Conservation (phyloP, 2,888 invertebrate species). For the Drosophila testacea region DNA sequence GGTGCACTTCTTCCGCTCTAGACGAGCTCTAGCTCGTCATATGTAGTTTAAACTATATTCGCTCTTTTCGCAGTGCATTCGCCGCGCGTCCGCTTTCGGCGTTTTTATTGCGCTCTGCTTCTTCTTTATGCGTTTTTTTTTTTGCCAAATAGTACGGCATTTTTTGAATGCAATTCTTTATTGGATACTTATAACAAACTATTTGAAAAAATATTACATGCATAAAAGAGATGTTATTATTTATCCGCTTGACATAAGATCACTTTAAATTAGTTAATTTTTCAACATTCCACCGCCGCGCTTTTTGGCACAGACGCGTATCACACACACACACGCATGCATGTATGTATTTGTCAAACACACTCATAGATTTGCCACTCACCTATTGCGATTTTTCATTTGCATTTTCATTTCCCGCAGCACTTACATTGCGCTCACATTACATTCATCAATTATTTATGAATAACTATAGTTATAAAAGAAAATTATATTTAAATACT, state of each 20-base stretch:
- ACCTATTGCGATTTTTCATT: slow-evolving; percentile 55
- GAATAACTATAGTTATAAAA: slow-evolving; percentile 11
- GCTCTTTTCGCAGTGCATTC: slow-evolving; percentile 27
- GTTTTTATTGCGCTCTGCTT: slow-evolving; percentile 42
- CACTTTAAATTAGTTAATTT: slow-evolving; percentile 40
- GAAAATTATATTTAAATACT: slow-evolving; percentile 12
- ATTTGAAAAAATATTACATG: not conserved
- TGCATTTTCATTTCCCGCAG: slow-evolving; percentile 21
- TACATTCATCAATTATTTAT: slow-evolving; percentile 11
- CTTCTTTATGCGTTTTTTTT: slow-evolving; percentile 37
- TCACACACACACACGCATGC: slow-evolving; percentile 18
- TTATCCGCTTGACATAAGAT: not conserved
- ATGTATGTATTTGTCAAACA: not conserved
- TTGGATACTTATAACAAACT: not conserved
- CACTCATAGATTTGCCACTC: slow-evolving; percentile 37
- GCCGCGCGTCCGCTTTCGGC: slow-evolving; percentile 37
- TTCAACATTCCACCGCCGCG: slow-evolving; percentile 51
- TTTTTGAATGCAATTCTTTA: not conserved
- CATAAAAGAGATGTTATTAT: not conserved
- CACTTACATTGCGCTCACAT: slow-evolving; percentile 7
- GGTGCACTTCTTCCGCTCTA: too few relatives aligned
- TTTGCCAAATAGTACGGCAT: slow-evolving; percentile 16
- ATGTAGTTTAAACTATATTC: slow-evolving; percentile 1
- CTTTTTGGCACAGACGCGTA: slow-evolving; percentile 62
- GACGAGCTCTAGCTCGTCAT: too few relatives aligned